Percentiles rank a stretch among this genome's conserved stretches.
Conservation (phyloP, 2,888 invertebrate genomes). For the Chaetogeoica ovagalla region DNA sequence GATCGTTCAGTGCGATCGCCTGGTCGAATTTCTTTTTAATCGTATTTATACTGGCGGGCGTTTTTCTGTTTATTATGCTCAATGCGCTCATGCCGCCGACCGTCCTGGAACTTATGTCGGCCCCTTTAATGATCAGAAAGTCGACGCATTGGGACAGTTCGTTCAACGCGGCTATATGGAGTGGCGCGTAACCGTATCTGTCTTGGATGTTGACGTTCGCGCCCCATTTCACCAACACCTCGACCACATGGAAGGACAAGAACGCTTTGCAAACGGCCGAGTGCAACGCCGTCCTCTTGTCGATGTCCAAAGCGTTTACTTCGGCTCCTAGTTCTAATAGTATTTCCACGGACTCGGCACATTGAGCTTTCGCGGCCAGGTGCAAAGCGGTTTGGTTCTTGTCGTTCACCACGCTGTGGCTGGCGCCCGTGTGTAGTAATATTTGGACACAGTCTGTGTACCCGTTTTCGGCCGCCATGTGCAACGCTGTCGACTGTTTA, state of each 20-base stretch:
- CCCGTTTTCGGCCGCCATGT: slow-evolving; percentile 86
- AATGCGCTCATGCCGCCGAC: slow-evolving; percentile 84
- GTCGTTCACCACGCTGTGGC: slow-evolving; percentile 74
- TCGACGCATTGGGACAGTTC: slow-evolving; percentile 84
- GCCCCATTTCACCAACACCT: slow-evolving; percentile 75
- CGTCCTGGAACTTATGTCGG: slow-evolving; percentile 85
- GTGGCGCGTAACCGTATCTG: slow-evolving; percentile 70
- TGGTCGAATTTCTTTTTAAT: slow-evolving; percentile 80
- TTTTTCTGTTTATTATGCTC: slow-evolving; percentile 82
- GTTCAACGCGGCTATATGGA: slow-evolving; percentile 83
- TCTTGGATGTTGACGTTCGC: slow-evolving; percentile 83
- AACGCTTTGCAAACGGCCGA: slow-evolving; percentile 83
- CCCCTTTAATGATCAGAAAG: slow-evolving; percentile 79
- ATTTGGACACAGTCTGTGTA: slow-evolving; percentile 79
- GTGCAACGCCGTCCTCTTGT: slow-evolving; percentile 79
- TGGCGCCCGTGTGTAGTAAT: slow-evolving; percentile 73
- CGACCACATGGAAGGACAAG: slow-evolving; percentile 77
- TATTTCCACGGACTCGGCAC: slow-evolving; percentile 78
- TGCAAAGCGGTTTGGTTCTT: slow-evolving; percentile 85
- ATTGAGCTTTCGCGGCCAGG: slow-evolving; percentile 78
- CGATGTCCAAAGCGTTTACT: slow-evolving; percentile 78
- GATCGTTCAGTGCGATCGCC: slow-evolving; percentile 71
- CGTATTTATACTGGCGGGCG: slow-evolving; percentile 81
- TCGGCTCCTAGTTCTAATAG: slow-evolving; percentile 76
- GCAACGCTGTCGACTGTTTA: slow-evolving; percentile 77